A percentile compares a stretch with the other conserved stretches of the same genome.
phyloP scores from a whole-genome alignment of 2,888 invertebrate genomes.

The Germaria angustata region DNA sequence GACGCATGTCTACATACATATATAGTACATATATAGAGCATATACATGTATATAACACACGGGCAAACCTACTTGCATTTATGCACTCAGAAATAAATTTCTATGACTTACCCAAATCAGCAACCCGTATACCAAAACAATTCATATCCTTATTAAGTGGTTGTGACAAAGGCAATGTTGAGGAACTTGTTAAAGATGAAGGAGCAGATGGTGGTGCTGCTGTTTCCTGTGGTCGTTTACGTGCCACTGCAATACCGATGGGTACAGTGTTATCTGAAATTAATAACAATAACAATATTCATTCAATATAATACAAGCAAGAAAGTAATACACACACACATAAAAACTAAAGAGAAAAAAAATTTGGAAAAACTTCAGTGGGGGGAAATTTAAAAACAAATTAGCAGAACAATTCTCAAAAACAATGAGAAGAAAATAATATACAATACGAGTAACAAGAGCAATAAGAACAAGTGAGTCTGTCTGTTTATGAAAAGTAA shows the following conservation, averaged over 20 bases:
- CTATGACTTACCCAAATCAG: slow-evolving; percentile 78
- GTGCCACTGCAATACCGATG: slow-evolving; percentile 91
- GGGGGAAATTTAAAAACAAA: slow-evolving; percentile 8
- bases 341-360: not conserved
- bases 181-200: slow-evolving; percentile 70
- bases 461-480: not conserved
- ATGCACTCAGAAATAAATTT: not conserved
- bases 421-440: not conserved
- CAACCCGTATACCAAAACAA: slow-evolving; percentile 79
- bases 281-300: slow-evolving; percentile 44
- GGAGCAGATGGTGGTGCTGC: slow-evolving; percentile 78
- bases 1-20: too few relatives aligned
- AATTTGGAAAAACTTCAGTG: not conserved
- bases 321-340: not conserved
- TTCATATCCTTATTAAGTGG: slow-evolving; percentile 79
- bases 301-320: slow-evolving; percentile 24
- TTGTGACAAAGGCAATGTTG: slow-evolving; percentile 74
- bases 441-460: too few relatives aligned
- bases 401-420: slow-evolving; percentile 35
- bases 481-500: not conserved
- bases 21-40: too few relatives aligned
- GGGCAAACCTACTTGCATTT: not conserved
- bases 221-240: slow-evolving; percentile 83
- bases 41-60: not conserved
- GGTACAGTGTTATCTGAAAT: slow-evolving; percentile 84